phyloP scores from a whole-genome alignment of 2,113 vertebrate genomes.

The Panthera leo region DNA sequence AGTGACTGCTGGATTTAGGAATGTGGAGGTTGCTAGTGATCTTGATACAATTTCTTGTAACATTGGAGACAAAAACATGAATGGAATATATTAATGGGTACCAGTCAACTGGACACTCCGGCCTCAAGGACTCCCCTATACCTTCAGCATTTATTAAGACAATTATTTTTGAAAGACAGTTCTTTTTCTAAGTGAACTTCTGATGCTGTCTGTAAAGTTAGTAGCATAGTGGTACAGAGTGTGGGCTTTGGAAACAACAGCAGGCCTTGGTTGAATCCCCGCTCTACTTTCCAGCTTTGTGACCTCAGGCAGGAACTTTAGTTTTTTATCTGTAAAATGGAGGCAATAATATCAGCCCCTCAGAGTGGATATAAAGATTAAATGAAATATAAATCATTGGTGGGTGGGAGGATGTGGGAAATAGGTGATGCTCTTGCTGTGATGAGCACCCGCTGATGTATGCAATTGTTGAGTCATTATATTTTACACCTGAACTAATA shows the following conservation, averaged over 20 bases:
- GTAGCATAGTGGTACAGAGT: neutral
- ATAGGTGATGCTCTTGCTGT: neutral
- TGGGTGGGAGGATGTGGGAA: neutral
- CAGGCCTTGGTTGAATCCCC: neutral
- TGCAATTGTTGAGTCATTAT: neutral
- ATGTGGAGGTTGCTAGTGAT: neutral
- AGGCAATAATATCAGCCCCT: neutral
- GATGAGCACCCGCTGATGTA: neutral
- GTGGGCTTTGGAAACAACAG: neutral
- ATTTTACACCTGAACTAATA: neutral
- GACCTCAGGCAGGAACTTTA: neutral
- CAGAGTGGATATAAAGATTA: neutral
- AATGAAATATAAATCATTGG: neutral
- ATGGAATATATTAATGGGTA: neutral
- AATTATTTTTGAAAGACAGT: neutral
- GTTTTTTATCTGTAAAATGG: constrained; percentile 1
- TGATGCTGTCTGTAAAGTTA: neutral
- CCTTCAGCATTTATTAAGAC: neutral
- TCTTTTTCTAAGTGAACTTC: neutral
- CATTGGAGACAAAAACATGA: neutral
- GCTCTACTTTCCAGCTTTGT: neutral
- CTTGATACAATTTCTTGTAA: neutral
- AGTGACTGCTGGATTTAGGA: neutral
- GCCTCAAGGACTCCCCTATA: neutral
- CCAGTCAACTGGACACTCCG: neutral